Evolutionary conservation across 92 coral and sea anemone genomes (phyloP).

Genomic region (Phenganax stokvisi): DNA sequence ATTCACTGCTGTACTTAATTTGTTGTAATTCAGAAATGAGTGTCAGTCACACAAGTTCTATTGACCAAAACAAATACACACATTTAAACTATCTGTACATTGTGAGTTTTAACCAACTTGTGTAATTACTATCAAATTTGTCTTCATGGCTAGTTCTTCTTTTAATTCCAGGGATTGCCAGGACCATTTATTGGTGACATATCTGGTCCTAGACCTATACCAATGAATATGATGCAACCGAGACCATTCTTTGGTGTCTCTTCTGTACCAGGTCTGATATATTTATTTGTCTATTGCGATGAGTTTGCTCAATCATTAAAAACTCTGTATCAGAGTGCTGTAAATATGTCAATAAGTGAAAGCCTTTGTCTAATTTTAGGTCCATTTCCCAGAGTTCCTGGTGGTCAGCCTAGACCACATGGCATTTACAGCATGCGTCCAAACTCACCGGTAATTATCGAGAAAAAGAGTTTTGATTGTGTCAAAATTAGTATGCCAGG

Average conservation of each 20-base stretch:
- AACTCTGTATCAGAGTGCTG: not conserved
- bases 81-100: not conserved
- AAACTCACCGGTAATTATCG: not conserved
- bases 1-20: too few relatives aligned
- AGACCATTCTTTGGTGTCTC: conserved; percentile 11
- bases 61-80: too few relatives aligned
- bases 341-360: not conserved
- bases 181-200: not conserved
- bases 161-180: too few relatives aligned
- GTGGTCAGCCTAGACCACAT: not conserved
- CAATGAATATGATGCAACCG: not conserved
- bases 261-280: conserved; percentile 17
- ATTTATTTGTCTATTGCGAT: not conserved
- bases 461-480: not conserved
- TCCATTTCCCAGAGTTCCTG: conserved; percentile 17
- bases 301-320: not conserved
- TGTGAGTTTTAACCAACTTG: not conserved
- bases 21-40: too few relatives aligned
- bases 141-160: too few relatives aligned
- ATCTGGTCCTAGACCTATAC: not conserved
- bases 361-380: not conserved
- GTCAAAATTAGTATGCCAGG: not conserved
- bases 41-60: too few relatives aligned
- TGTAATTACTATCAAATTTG: not conserved
- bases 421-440: conserved; percentile 4